phyloP scores from a whole-genome alignment of 2,113 vertebrate species.

The Ptilonorhynchus violaceus region DNA sequence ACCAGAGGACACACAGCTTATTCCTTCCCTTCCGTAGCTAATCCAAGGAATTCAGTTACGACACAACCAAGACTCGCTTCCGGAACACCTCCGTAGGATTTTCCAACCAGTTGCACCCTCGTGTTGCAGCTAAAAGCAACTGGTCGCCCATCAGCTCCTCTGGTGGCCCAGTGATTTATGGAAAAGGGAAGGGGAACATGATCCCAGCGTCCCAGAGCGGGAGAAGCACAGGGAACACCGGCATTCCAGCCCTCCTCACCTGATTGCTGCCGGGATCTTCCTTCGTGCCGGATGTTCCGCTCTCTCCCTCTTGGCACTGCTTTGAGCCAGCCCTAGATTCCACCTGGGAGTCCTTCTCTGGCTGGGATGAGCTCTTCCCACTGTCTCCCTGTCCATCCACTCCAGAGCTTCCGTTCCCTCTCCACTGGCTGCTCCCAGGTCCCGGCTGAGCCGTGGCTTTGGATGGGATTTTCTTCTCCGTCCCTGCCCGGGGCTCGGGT shows the following conservation, averaged over 20 bases:
- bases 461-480: constrained; percentile 24
- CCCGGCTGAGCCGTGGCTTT: constrained; percentile 1
- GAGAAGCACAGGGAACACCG: neutral
- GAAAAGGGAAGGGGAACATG: neutral
- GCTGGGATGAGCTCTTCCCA: constrained; percentile 57
- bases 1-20: neutral
- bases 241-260: constrained; percentile 69
- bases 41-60: neutral
- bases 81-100: neutral
- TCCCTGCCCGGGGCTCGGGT: neutral
- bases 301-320: constrained; percentile 65
- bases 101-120: neutral
- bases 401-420: neutral
- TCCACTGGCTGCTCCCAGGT: neutral
- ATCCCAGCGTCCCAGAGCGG: neutral
- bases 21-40: neutral
- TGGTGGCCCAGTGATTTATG: neutral
- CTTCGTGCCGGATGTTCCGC: constrained; percentile 32
- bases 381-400: constrained; percentile 15
- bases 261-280: constrained; percentile 58
- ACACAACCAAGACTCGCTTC: neutral
- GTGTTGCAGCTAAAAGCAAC: neutral
- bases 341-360: constrained; percentile 62
- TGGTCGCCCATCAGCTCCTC: neutral
- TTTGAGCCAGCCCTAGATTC: constrained; percentile 59